Conservation (phyloP, 2,888 invertebrate genomes). For the Cerceris rybyensis region DNA sequence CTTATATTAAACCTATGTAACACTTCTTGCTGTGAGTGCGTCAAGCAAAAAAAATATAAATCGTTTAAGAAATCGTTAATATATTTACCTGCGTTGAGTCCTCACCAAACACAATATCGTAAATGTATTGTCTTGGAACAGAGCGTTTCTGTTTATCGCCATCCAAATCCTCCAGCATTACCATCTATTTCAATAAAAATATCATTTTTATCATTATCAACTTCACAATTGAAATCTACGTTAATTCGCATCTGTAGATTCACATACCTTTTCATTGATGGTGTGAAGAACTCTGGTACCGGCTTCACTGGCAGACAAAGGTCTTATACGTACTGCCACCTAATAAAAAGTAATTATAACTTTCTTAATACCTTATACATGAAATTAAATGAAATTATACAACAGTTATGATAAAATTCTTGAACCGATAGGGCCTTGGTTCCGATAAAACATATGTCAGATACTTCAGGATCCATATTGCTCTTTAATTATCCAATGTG, state of each 20-base stretch:
- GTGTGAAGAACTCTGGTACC: slow-evolving; percentile 88
- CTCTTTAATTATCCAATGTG: too few species aligned
- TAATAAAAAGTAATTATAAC: slow-evolving; percentile 73
- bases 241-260: not conserved
- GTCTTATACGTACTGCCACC: slow-evolving; percentile 96
- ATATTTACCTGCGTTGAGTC: slow-evolving; percentile 89
- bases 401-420: not conserved
- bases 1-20: too few species aligned
- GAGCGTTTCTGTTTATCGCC: slow-evolving; percentile 86
- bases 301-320: slow-evolving; percentile 89
- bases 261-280: slow-evolving; percentile 89
- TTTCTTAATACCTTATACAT: slow-evolving; percentile 8
- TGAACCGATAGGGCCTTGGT: not conserved
- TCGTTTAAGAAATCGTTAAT: not conserved
- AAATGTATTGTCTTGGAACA: slow-evolving; percentile 92
- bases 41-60: too few species aligned
- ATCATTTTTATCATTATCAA: slow-evolving; percentile 20
- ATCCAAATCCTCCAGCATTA: slow-evolving; percentile 87
- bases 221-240: slow-evolving; percentile 9
- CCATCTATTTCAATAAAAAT: slow-evolving; percentile 82
- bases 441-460: too few species aligned
- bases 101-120: slow-evolving; percentile 95
- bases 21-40: too few species aligned
- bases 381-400: not conserved
- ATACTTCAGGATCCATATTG: too few species aligned